These are phyloP conservation scores for Phocoena sinus DNA, from an alignment of 2,113 vertebrate genomes.

Conservation along the genomic window DNA sequence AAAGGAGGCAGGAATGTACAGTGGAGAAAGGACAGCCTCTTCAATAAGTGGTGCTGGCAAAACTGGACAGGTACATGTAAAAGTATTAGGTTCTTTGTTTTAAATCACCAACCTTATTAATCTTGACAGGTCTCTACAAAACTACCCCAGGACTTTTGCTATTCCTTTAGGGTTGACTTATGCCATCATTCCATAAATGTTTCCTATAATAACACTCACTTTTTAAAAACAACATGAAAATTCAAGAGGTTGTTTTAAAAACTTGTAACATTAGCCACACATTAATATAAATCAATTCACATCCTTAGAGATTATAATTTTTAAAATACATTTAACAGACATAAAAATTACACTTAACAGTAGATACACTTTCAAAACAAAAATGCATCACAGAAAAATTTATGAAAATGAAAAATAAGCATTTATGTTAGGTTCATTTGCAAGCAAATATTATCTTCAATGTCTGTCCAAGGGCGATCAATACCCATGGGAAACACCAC, in stretches of 20 bases:
- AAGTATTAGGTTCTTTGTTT: conserved; percentile 73
- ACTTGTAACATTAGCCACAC: conserved; percentile 74
- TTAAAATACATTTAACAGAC: background rate
- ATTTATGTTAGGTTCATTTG: background rate
- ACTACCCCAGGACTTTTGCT: conserved; percentile 65
- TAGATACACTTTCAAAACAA: conserved; percentile 29
- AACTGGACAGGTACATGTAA: too few species aligned
- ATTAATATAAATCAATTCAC: conserved; percentile 81
- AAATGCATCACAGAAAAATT: background rate
- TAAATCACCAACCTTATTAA: conserved; percentile 84
- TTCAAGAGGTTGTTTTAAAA: conserved; percentile 67
- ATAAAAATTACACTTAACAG: conserved; percentile 8
- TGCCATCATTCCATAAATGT: conserved; percentile 69
- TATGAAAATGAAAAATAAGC: background rate
- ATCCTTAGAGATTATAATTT: conserved; percentile 68
- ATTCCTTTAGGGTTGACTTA: conserved; percentile 74
- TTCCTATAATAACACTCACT: conserved; percentile 75
- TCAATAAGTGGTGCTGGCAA: too few species aligned
- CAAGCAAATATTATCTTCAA: background rate
- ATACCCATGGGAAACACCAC: background rate
- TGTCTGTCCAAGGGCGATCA: background rate
- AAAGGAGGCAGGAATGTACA: too few species aligned
- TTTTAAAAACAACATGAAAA: conserved; percentile 77
- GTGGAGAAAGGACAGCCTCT: too few species aligned
- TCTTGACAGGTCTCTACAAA: conserved; percentile 71